Evolutionary conservation across 1,140 invertebrate species (phyloP), one percentile per base, ranked within the genome.

Genomic region (Lineus longissimus): DNA sequence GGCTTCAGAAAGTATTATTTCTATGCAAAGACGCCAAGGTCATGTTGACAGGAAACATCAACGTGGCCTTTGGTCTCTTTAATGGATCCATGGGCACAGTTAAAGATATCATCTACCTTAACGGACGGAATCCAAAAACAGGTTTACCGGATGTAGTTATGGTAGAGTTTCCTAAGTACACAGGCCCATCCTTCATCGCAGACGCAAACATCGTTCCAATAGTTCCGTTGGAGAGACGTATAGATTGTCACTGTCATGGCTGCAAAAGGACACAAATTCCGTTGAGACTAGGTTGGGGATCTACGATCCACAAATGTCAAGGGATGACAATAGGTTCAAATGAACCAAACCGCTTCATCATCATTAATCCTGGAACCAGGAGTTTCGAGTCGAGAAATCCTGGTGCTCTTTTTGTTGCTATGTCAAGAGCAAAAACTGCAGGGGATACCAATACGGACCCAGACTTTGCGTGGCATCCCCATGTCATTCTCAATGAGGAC

Each of bases 261-360:
- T 70, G 69, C 31, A 70, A 59, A 58, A 56, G 68, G 54, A 64
- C 61, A 43, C 68, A 70, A 58, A 65, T 67, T 56, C 65, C 66
- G n/a, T 45, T 70, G 19, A n/a, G 47, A 22, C 65, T 70, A 56
- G 63, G 63, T 2, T 69, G 67, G 65, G 65, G 40, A 4, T 60
- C 61, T 47, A 69, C 70, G 19, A 69, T 71, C 31, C 70, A 69
- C 41, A 13, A 36, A 13, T 69, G 67, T 25, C 70, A 71, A 62
- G 65, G 70, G 1, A 69, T 71, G 67, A 71, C 70, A 1, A 67
- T 71, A 33, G 70, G 70, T 9, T 17, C 56, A 2, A 61, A 60
- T 17, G 62, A 70, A 47, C 1, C 15, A 1, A 51, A 67, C 47
- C 15, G 41, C 33, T 63, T 63, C 57, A 70, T 70, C 61, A 55